Base-by-base conservation (phyloP, 1,140 invertebrate species). In the Drosophila erecta region DNA sequence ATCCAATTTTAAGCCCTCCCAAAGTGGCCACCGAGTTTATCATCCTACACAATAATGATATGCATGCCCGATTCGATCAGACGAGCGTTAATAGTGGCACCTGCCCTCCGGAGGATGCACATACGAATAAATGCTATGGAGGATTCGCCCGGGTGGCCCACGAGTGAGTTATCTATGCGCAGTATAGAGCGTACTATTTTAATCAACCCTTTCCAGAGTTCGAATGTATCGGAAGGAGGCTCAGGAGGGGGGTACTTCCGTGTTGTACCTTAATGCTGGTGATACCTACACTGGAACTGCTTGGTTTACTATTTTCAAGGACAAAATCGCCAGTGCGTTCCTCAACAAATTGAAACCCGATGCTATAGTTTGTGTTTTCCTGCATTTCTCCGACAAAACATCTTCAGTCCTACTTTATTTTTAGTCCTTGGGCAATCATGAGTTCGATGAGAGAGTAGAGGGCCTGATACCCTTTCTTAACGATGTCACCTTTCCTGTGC, bases 371-470 rank as follows among this genome's bases (percentile, higher is more conserved):
- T 95, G 94, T 94, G 8, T 12, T 3, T n/a, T 10, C 3, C 4
- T 2, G 4, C 0, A 0, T 27, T 3, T 8, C 2, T 2, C 0
- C 10, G 4, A 3, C 4, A 20, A 12, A 20, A 1, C n/a, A 17
- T 4, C 12, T 0, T 4, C 33, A 4, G n/a, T 46, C 4, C 7
- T 0, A 4, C 8, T 27, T 3, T 43, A 20, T 22, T 53, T 93
- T 66, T 92, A 98, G 97, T 95, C 95, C 20, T 92, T 99, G 55
- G 98, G 98, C 20, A 99, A 99, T 86, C 98, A 99, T 81, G 98
- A 99, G 91, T 98, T 99, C 79, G 98, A 98, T 90, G 94, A 96
- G 54, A 96, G 95, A 1, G 93, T 97, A 0, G 90, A 92, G 0
- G 96, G 96, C 6, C 87, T 98, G 1, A 93, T 95, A 15, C 95